A percentile compares a stretch with the other conserved stretches of the same genome.
Conservation (phyloP, 2,797 vertebrate species). For the Dendrocincla fuliginosa region DNA sequence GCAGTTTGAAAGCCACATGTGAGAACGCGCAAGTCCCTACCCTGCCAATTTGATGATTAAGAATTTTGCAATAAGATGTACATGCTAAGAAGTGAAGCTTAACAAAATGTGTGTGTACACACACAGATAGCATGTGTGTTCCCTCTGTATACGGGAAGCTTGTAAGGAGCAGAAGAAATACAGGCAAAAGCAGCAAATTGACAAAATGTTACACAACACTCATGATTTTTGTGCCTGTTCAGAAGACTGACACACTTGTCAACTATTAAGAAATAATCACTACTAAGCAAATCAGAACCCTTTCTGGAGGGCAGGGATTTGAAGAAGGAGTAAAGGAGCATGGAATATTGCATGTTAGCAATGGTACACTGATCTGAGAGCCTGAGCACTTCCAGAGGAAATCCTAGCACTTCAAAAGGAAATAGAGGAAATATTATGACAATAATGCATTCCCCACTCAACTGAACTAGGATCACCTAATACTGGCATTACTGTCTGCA, state of each 20-base stretch:
- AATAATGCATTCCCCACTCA: not conserved
- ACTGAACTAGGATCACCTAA: not conserved
- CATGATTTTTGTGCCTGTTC: not conserved
- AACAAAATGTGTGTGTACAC: not conserved
- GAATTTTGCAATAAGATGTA: not conserved
- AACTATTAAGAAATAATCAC: not conserved
- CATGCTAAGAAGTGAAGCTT: not conserved
- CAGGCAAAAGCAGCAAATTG: not conserved
- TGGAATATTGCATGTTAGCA: not conserved
- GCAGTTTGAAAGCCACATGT: not conserved
- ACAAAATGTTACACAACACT: not conserved
- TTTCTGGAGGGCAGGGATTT: not conserved
- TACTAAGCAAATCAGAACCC: not conserved
- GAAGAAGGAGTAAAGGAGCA: not conserved
- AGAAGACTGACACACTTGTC: not conserved
- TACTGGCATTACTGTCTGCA: not conserved
- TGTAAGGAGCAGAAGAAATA: not conserved
- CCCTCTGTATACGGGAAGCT: not conserved
- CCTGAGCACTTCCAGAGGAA: not conserved
- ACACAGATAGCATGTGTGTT: not conserved
- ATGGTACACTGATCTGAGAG: not conserved
- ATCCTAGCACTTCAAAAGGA: not conserved
- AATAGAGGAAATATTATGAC: not conserved
- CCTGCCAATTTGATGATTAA: not conserved
- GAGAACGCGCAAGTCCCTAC: not conserved